Base-by-base conservation (phyloP, 2,888 invertebrate genomes). In the Muscina levida region DNA sequence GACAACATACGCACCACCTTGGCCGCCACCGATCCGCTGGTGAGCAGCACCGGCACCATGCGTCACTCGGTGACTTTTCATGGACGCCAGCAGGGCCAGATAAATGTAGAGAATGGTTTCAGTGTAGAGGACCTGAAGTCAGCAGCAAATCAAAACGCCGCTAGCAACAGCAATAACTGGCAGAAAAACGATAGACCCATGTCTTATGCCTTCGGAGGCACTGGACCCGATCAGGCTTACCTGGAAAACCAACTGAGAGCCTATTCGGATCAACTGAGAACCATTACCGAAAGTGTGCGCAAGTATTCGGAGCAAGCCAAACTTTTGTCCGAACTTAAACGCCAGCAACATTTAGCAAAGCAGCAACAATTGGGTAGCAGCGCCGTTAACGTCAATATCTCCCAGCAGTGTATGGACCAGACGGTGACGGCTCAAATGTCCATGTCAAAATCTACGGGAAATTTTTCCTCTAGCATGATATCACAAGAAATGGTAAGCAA, bases 301-400 rank as follows among this genome's bases (percentile, higher is more conserved):
- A 91, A 91, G 77, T 91, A 91, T 79, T 90, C 90, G 1, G 91
- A 91, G 74, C 91, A 91, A 75, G 90, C 91, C 0, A 90, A 91
- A 78, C 77, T 91, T 3, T 82, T 91, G 2, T 90, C 90, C 0
- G 91, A 91, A 81, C 73, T 91, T 1, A 91, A 91, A 72, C 87
- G 91, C 0, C 90, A 90, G 62, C 90, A 90, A 76, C 88, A 89
- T 72, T 67, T 89, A 24, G 87, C 87, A 11, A 88, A 88, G 71
- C 87, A 81, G 37, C 83, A 84, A 42, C 83, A 85, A 62, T 42
- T 72, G 19, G 74, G 72, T 17, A 68, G 26, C n/a, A 19, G 56
- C 8, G 44, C 31, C 0, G 42, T 13, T 19, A 65, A 57, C 15
- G 31, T 51, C 1, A 72, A 24, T 42, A 72, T 57, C 5, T 72